Evolutionary conservation across 1,140 invertebrate genomes (phyloP).

Genomic region (Eciton burchellii): DNA sequence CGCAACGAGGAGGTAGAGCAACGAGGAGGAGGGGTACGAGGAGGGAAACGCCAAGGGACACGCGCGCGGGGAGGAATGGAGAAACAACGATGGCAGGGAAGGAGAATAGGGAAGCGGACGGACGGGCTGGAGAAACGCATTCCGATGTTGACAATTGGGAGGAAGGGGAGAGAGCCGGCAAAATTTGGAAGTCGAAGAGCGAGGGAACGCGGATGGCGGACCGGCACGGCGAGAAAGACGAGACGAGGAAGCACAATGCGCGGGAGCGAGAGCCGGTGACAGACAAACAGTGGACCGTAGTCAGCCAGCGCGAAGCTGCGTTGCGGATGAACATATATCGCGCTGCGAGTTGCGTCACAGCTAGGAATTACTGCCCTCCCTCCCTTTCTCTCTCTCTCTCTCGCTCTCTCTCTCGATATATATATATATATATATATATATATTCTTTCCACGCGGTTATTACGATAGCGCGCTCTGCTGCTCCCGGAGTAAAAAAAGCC

Average conservation of each 20-base stretch:
- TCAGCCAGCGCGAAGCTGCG: conserved; percentile 28
- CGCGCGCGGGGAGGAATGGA: conserved; percentile 22
- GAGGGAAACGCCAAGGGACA: conserved; percentile 33
- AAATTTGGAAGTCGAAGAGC: conserved; percentile 42
- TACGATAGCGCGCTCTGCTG: conserved; percentile 62
- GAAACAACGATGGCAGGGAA: neutral
- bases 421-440: too few relatives aligned
- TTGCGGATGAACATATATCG: conserved; percentile 62
- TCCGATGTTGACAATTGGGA: conserved; percentile 40
- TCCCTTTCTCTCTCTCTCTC: conserved; percentile 2
- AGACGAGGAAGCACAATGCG: conserved; percentile 51
- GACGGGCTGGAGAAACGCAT: conserved; percentile 30
- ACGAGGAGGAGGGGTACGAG: neutral
- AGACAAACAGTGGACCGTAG: conserved; percentile 71
- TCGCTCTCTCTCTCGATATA: conserved; percentile 51
- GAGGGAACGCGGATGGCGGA: neutral
- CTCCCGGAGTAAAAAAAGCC: conserved; percentile 59
- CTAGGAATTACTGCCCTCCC: conserved; percentile 13
- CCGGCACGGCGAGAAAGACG: conserved; percentile 1
- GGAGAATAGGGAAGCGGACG: neutral
- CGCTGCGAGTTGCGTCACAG: conserved; percentile 47
- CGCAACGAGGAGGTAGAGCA: neutral
- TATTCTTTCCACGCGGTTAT: conserved; percentile 71
- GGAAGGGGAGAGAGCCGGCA: neutral
- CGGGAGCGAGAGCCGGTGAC: conserved; percentile 58